Base-by-base conservation (phyloP, 1,140 invertebrate genomes). In the Panagrolaimus sp. region DNA sequence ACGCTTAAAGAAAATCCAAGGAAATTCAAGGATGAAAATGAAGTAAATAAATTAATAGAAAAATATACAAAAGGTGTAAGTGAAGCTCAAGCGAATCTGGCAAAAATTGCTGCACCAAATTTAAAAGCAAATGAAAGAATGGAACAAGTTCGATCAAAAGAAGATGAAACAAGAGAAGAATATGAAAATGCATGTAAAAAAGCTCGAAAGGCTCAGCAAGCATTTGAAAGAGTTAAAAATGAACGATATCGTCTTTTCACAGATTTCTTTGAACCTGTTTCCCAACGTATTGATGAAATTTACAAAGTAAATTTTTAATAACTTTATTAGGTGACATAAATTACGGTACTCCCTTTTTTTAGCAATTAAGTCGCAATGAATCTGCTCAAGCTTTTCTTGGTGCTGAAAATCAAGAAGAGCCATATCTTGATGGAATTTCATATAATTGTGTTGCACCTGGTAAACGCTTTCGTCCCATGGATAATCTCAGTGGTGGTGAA, bases 401-500 rank as follows among this genome's bases (percentile, higher is more conserved):
- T 43, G 91, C 95, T 7, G 93, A 97, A 85, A 98, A 98, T 88
- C 92, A 93, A 0, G 96, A 98, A 86, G 96, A 98, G 84, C 96
- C 96, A 0, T 98, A 97, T 85, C 85, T 97, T 72, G 95, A 97
- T 87, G 96, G 87, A 42, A 92, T 98, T 66, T 95, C 93, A 85
- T 98, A 97, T 85, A 97, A 97, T 87, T 98, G 95, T 86, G 94
- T 98, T 51, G 95, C 94, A 61, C 96, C 96, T 23, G 94, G 95
- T 31, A 97, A 98, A 87, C 87, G 93, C 69, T 98, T 97, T 85
- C 72, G 86, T 83, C 93, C 94, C 14, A 98, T 98, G 95, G 94
- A 92, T 74, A 98, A 97, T 87, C 87, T 98, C 57, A 96, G 92
- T 83, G 96, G 96, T 77, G 96, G 96, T 71, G 96, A 98, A 86